A percentile compares a stretch with the other conserved stretches of the same genome.
Evolutionary conservation across 1,140 invertebrate species (phyloP).

Genomic region (Helicoverpa armigera): DNA sequence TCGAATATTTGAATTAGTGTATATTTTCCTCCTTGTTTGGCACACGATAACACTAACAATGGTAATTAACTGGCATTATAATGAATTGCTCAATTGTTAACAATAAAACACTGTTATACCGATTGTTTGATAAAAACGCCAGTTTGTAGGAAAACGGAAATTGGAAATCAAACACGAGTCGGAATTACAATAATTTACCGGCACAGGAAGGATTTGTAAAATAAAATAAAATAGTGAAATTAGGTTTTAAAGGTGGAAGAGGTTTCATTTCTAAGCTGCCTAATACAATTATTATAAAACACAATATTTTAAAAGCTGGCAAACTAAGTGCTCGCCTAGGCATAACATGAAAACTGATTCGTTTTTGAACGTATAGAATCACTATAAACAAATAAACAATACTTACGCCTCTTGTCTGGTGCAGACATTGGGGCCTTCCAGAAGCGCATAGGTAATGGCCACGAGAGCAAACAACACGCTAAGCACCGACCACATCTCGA

Average conservation of each 20-base stretch:
- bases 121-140: not conserved
- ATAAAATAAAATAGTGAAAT: too few relatives aligned
- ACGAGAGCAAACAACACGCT: constrained; percentile 60
- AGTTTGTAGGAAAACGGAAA: not conserved
- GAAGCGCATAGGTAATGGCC: constrained; percentile 58
- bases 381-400: constrained; percentile 16
- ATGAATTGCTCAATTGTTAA: not conserved
- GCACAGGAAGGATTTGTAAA: too few relatives aligned
- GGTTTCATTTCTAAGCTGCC: too few relatives aligned
- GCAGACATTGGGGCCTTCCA: constrained; percentile 83
- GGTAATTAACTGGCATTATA: not conserved
- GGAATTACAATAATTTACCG: not conserved
- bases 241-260: too few relatives aligned
- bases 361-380: too few relatives aligned
- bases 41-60: not conserved
- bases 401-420: constrained; percentile 79
- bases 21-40: not conserved
- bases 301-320: too few relatives aligned
- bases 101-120: not conserved
- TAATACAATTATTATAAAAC: too few relatives aligned
- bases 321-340: too few relatives aligned
- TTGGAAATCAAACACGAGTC: not conserved
- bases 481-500: constrained; percentile 71
- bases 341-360: too few relatives aligned
- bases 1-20: too few relatives aligned